These are phyloP conservation scores for Aquatica leii DNA, from an alignment of 2,888 invertebrate genomes.

Conservation along the genomic window DNA sequence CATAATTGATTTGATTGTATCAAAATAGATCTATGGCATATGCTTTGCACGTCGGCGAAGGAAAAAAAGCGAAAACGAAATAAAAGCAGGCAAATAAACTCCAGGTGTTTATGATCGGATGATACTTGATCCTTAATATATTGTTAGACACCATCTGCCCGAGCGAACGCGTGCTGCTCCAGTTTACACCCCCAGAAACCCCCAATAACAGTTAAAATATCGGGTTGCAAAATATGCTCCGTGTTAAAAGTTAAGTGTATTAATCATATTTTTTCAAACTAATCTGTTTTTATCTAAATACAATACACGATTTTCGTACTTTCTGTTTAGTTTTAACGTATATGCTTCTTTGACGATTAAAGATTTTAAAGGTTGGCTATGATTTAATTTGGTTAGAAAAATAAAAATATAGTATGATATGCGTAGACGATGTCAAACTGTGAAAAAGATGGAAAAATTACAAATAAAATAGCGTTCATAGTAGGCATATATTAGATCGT, in stretches of 20 bases:
- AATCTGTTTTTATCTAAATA: too few species aligned
- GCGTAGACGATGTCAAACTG: too few species aligned
- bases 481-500: too few species aligned
- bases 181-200: conserved; percentile 31
- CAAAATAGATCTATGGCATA: conserved; percentile 31
- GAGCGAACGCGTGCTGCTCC: conserved; percentile 37
- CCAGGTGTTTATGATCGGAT: conserved; percentile 36
- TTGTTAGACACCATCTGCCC: conserved; percentile 36
- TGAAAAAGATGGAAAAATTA: too few species aligned
- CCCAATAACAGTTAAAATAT: conserved; percentile 25
- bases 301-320: too few species aligned
- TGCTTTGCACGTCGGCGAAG: conserved; percentile 11
- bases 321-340: too few species aligned
- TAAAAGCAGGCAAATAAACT: conserved; percentile 28
- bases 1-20: conserved; percentile 30
- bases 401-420: too few species aligned
- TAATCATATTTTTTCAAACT: background rate
- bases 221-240: conserved; percentile 23
- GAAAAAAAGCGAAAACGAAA: conserved; percentile 18
- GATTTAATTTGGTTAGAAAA: too few species aligned
- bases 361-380: too few species aligned
- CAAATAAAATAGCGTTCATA: too few species aligned
- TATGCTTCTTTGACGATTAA: too few species aligned
- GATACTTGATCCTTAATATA: conserved; percentile 33
- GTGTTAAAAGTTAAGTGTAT: conserved; percentile 9